These are phyloP conservation scores for Danaus chrysippus DNA, from an alignment of 2,888 invertebrate genomes.

Conservation along the genomic window DNA sequence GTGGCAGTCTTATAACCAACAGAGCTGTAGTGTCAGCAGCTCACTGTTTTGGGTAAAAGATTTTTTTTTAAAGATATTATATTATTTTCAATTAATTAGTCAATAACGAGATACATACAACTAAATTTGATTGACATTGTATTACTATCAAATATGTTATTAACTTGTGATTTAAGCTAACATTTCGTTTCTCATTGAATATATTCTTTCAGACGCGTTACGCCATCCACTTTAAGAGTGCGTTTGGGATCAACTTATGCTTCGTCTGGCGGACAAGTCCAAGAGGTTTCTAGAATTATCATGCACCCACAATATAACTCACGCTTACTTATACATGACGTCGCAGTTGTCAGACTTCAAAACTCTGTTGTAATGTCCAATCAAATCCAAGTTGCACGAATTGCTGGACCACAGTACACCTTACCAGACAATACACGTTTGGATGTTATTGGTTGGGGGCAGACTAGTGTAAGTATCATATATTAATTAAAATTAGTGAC, in stretches of 20 bases:
- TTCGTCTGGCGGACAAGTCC: conserved; percentile 33
- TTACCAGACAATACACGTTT: conserved; percentile 28
- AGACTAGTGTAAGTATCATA: conserved; percentile 26
- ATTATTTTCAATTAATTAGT: conserved; percentile 3
- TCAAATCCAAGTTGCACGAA: conserved; percentile 22
- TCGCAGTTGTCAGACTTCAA: conserved; percentile 38
- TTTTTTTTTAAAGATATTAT: too few species aligned
- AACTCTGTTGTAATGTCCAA: conserved; percentile 24
- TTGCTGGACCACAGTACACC: conserved; percentile 33
- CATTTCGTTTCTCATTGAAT: too few species aligned
- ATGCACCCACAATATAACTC: conserved; percentile 33
- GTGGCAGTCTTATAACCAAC: conserved; percentile 38
- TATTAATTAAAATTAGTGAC: too few species aligned
- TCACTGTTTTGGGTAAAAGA: conserved; percentile 39
- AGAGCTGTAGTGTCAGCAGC: conserved; percentile 39
- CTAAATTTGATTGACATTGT: neutral
- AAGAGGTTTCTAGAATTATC: conserved; percentile 29
- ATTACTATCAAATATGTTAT: too few species aligned
- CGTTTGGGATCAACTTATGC: conserved; percentile 17
- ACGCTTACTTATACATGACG: conserved; percentile 33
- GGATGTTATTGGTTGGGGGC: conserved; percentile 34
- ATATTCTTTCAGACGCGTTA: too few species aligned
- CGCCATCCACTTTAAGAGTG: too few species aligned
- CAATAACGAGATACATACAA: neutral
- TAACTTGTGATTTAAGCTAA: too few species aligned